Conservation (phyloP, 2,113 vertebrate genomes). For the Melanerpes aurifrons region DNA sequence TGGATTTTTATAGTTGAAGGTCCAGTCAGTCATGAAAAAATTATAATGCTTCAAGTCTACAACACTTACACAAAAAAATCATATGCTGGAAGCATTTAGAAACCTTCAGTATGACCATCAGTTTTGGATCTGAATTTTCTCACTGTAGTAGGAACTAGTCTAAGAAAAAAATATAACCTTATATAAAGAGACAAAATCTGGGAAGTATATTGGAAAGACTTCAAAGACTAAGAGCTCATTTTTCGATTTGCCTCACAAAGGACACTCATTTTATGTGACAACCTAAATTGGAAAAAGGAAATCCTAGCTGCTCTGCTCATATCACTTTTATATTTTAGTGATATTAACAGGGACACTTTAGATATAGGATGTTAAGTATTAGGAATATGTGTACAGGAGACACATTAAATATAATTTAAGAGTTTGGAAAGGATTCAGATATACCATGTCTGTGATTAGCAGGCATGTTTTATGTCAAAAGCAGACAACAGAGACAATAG, state of each 20-base stretch:
- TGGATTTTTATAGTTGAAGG: background rate
- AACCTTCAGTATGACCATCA: background rate
- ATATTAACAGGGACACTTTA: background rate
- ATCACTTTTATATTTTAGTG: background rate
- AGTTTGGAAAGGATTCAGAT: background rate
- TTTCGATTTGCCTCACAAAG: too few relatives aligned
- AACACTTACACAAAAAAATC: background rate
- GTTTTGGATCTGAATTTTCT: background rate
- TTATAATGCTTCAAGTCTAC: background rate
- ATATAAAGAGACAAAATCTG: background rate
- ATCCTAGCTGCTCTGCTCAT: background rate
- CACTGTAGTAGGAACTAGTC: background rate
- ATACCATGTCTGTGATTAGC: background rate
- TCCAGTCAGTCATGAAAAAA: background rate
- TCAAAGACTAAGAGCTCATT: background rate
- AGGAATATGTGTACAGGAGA: background rate
- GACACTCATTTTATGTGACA: background rate
- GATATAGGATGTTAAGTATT: fast-evolving
- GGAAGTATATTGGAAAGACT: background rate
- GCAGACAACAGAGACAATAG: background rate
- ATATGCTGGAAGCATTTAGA: background rate
- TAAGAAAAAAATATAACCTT: background rate
- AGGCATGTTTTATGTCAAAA: background rate
- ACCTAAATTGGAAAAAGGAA: background rate
- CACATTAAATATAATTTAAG: background rate